Base-by-base conservation (phyloP, 2,113 vertebrate species). In the Bungarus multicinctus region DNA sequence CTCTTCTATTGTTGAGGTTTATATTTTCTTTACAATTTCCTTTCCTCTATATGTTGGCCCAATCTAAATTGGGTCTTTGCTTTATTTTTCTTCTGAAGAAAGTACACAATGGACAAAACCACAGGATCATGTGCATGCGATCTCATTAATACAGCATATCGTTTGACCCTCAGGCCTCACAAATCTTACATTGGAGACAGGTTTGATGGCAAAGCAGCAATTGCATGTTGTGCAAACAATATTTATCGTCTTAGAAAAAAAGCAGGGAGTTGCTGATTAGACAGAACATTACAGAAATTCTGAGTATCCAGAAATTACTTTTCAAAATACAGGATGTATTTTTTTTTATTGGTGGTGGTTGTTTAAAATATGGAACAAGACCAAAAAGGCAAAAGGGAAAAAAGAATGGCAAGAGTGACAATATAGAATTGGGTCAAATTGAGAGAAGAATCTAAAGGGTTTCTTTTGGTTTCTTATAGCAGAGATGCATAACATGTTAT, bases 181-280 rank as follows among this genome's bases (percentile, higher is more conserved):
- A 90, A 90, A 90, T 90, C 74, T 60, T 90, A 22, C 89, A 88
- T 81, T 43, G 60, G 81, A 18, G 60, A 90, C 43, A 85, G 30
- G 30, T 81, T 86, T 93, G 88, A 90, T 23, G 39, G 22, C 39
- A 81, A 64, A 60, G 54, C n/a, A 85, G 8, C 55, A 93, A 50
- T 60, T 85, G 69, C 53, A 58, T 47, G 34, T 55, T 47, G 52
- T 55, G 39, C 60, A 92, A 92, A 47, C 92, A 94, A 54, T 50
- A 18, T 95, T 74, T 43, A 69, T 53, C 85, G 81, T n/a, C 93
- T 34, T 23, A 90, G 87, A 74, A 95, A 91, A 91, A 96, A 95
- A 96, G 92, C 89, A 90, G 94, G 94, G 81, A 69, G 94, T 92
- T 94, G 95, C 92, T 96, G 86, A 88, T 93, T 91, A 96, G 95